These are phyloP conservation scores for Acanthis flammea DNA, from an alignment of 2,797 vertebrate species.

Conservation along the genomic window DNA sequence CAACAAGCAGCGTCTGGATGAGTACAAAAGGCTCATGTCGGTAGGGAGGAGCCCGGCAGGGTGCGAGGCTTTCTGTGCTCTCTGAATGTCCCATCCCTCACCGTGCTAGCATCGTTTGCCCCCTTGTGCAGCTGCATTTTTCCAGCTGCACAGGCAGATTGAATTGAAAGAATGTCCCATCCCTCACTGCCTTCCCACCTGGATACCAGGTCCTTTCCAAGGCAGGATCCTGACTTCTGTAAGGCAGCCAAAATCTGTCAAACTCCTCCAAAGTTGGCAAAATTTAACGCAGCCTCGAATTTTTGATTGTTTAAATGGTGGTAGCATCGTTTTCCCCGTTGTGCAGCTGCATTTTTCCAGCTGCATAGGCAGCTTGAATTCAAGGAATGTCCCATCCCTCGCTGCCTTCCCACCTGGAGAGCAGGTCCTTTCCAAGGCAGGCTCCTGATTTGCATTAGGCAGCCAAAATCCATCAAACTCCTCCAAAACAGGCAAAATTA, in stretches of 20 bases:
- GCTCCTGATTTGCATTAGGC: no score
- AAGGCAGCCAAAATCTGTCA: not conserved
- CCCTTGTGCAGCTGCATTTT: no score
- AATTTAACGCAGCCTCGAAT: not conserved
- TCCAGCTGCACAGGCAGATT: no score
- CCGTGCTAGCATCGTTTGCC: no score
- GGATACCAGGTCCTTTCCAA: accelerated
- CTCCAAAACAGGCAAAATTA: no score
- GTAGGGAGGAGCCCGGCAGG: conserved; percentile 65
- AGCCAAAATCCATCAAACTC: no score
- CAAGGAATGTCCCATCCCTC: no score
- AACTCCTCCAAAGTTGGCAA: not conserved
- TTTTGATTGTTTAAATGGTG: no score
- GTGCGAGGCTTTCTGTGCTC: not conserved
- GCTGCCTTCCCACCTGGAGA: no score
- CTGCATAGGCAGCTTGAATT: not conserved
- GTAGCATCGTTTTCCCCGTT: no score
- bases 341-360: not conserved
- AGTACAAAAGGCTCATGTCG: conserved; percentile 98
- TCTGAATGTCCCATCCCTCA: accelerated
- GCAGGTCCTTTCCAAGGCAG: no score
- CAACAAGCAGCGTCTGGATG: conserved; percentile 92
- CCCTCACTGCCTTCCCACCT: not conserved
- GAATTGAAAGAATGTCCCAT: accelerated
- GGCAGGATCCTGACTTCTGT: accelerated